These are phyloP conservation scores for Netelia inedita DNA, from an alignment of 2,888 invertebrate genomes.

Conservation along the genomic window DNA sequence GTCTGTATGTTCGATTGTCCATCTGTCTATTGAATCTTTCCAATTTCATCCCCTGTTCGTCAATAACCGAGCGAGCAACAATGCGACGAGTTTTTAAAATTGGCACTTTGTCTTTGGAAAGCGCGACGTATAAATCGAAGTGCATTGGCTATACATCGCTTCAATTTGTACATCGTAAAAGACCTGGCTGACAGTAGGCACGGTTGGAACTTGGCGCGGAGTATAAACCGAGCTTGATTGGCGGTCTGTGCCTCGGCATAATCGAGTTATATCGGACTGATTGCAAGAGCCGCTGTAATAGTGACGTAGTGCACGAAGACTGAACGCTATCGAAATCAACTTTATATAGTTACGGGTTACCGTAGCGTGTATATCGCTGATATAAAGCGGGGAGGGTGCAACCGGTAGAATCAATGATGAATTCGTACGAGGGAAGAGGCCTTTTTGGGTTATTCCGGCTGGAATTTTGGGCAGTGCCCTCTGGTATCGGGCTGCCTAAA, in stretches of 20 bases:
- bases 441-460: constrained; percentile 69
- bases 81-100: no score
- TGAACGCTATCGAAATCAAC: constrained; percentile 62
- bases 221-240: constrained; percentile 73
- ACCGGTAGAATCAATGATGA: constrained; percentile 38
- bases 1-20: no score
- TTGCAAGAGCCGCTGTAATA: constrained; percentile 74
- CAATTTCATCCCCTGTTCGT: no score
- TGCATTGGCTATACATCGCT: background rate
- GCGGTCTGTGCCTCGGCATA: constrained; percentile 73
- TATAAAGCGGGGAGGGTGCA: constrained; percentile 17
- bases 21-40: no score
- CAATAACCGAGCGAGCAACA: no score
- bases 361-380: background rate
- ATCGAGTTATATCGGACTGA: constrained; percentile 80
- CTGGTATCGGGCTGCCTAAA: constrained; percentile 62
- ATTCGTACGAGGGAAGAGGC: constrained; percentile 46
- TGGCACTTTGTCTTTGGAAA: no score
- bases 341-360: constrained; percentile 17
- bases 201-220: background rate
- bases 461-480: constrained; percentile 76
- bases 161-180: background rate
- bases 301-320: constrained; percentile 67
- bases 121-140: background rate
- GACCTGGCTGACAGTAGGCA: background rate